These are phyloP conservation scores for Hyla sarda DNA, from an alignment of 2,113 vertebrate genomes.

Conservation along the genomic window DNA sequence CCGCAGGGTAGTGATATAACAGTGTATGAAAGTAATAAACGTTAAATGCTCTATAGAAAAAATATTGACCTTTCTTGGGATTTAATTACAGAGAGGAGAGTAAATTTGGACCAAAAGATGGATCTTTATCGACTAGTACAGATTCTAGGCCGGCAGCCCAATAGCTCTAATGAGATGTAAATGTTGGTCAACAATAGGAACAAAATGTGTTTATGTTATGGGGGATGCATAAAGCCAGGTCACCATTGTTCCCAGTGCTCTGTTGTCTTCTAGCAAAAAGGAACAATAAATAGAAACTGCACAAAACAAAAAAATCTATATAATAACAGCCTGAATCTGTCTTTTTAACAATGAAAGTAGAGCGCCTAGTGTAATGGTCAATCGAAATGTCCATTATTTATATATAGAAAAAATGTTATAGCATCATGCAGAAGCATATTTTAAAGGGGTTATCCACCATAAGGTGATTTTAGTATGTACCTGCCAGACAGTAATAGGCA, in stretches of 20 bases:
- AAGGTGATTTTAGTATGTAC: no score
- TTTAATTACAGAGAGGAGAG: background rate
- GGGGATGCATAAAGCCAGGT: background rate
- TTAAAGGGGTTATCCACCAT: no score
- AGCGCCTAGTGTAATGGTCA: background rate
- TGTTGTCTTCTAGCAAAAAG: background rate
- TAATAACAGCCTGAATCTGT: background rate
- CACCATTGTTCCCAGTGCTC: background rate
- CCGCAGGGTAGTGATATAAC: background rate
- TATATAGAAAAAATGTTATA: no score
- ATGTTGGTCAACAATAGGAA: conserved; percentile 43
- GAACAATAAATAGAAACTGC: background rate
- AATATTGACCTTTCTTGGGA: background rate
- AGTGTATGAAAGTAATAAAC: background rate
- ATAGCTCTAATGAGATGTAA: conserved; percentile 47
- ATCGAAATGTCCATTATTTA: no score
- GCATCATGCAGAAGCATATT: no score
- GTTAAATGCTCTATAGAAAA: background rate
- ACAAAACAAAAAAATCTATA: background rate
- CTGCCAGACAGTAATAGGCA: no score
- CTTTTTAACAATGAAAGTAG: background rate
- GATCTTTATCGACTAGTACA: conserved; percentile 22
- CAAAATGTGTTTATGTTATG: background rate
- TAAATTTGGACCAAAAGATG: background rate
- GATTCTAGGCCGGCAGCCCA: conserved; percentile 43